Evolutionary conservation across 2,113 vertebrate species (phyloP), one percentile per base, ranked within the genome.

Genomic region (Mastomys coucha): DNA sequence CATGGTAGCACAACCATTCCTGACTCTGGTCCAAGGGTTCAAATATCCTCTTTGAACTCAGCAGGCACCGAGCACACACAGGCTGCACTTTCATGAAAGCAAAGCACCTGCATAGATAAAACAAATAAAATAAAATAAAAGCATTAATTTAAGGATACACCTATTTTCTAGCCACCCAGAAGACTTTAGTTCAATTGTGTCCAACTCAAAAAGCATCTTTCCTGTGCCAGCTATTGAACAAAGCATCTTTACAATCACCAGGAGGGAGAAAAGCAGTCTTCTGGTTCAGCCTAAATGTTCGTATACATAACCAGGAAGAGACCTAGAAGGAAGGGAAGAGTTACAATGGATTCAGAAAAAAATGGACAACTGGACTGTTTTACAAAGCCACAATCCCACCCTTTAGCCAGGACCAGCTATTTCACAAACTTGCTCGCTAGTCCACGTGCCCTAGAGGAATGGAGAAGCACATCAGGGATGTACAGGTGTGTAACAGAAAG

Each of bases 121-220:
- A 85, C 65, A 85, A 63, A 58, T 81, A 14, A 82, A 8, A 1
- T 7, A 58, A 58, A 58, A 58, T 58, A 58, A 58, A 82, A 67
- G 81, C 39, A 65, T 49, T 87, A 77, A 94, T 92, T 88, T 69
- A 63, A 90, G 19, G 33, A 67, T 65, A 70, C 24, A 2, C 2
- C 58, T 91, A 88, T 56, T 45, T 91, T 73, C 76, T 87, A 87
- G 60, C 87, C 73, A 77, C 39, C 60, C 36, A 49, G 36, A 70
- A 80, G 39, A 73, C 93, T 93, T 87, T 53, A 87, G 19, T 77
- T 14, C 75, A 94, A 78, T 36, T 81, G 73, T 76, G 36, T 70
- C 80, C 24, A 81, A 75, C 36, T 88, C 39, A 76, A 85, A 39
- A 69, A 96, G 36, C 16, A 87, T 53, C n/a, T 75, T n/a, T 7